Percentiles rank a stretch among this genome's conserved stretches.
phyloP scores from a whole-genome alignment of 1,140 invertebrate species.

The Hypsibius dujardini region DNA sequence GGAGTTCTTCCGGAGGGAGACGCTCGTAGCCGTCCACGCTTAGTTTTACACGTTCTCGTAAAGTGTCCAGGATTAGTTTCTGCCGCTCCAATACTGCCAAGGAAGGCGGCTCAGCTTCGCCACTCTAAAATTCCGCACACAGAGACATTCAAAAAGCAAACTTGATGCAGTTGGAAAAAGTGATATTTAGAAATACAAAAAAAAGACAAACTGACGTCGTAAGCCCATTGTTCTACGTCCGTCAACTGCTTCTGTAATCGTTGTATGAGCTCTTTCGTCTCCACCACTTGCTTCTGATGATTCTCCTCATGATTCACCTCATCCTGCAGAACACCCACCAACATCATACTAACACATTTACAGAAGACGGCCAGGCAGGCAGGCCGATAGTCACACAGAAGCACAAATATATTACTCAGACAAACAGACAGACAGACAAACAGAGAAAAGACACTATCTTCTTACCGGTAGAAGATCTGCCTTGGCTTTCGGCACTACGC shows the following conservation, averaged over 20 bases:
- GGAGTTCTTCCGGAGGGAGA: neutral
- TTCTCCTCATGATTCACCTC: neutral
- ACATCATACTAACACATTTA: too few relatives aligned
- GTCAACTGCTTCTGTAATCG: constrained; percentile 5
- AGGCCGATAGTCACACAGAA: too few relatives aligned
- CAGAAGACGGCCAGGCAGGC: too few relatives aligned
- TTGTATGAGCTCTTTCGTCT: neutral
- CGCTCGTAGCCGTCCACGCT: constrained; percentile 4
- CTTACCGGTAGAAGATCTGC: too few relatives aligned
- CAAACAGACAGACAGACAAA: neutral
- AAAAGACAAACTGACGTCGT: neutral
- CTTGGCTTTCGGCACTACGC: too few relatives aligned
- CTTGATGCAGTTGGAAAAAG: too few relatives aligned
- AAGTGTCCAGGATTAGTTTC: constrained; percentile 4
- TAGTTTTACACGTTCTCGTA: constrained; percentile 5
- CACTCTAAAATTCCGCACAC: neutral
- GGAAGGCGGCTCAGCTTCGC: neutral
- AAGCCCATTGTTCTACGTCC: neutral
- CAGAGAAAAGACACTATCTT: too few relatives aligned
- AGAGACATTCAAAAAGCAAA: neutral
- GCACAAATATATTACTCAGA: too few relatives aligned
- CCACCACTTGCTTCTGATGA: neutral
- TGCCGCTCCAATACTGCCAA: neutral
- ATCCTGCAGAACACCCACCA: neutral
- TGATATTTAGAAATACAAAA: too few relatives aligned